A percentile compares a stretch with the other conserved stretches of the same genome.
phyloP scores from a whole-genome alignment of 1,140 invertebrate genomes.

The Zophobas morio region DNA sequence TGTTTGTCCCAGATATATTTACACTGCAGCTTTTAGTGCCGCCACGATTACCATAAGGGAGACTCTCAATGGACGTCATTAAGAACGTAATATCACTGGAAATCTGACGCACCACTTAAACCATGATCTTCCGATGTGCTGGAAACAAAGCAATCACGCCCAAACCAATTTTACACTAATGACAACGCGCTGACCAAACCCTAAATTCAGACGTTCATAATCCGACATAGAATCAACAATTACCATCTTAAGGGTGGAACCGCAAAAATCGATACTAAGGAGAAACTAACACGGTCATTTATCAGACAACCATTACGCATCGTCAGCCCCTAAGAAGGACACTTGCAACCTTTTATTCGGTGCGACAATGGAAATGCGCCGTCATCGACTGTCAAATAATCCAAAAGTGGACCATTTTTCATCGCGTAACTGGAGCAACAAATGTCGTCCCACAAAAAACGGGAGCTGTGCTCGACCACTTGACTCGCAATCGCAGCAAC shows the following conservation, averaged over 20 bases:
- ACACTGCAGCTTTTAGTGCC: conserved; percentile 50
- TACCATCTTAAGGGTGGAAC: conserved; percentile 1
- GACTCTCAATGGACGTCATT: conserved; percentile 40
- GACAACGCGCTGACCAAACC: conserved; percentile 15
- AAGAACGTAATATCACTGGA: conserved; percentile 35
- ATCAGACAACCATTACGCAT: no score
- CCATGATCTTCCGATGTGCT: conserved; percentile 13
- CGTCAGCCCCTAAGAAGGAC: no score
- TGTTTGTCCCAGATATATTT: conserved; percentile 60
- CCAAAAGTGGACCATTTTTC: no score
- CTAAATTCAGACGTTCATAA: conserved; percentile 6
- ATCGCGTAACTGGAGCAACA: no score
- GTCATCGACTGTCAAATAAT: no score
- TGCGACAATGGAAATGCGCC: no score
- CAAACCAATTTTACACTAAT: conserved; percentile 25
- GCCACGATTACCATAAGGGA: conserved; percentile 45
- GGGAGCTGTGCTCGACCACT: no score
- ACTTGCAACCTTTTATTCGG: no score
- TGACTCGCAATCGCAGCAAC: no score
- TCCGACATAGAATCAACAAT: conserved; percentile 18
- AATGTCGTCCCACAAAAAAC: no score
- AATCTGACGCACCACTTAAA: conserved; percentile 41
- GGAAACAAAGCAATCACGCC: conserved; percentile 30
- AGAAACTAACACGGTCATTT: no score
- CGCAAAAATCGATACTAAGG: conserved; percentile 12